These are phyloP conservation scores for Polypedilum pembai DNA, from an alignment of 1,140 invertebrate genomes.

Conservation along the genomic window DNA sequence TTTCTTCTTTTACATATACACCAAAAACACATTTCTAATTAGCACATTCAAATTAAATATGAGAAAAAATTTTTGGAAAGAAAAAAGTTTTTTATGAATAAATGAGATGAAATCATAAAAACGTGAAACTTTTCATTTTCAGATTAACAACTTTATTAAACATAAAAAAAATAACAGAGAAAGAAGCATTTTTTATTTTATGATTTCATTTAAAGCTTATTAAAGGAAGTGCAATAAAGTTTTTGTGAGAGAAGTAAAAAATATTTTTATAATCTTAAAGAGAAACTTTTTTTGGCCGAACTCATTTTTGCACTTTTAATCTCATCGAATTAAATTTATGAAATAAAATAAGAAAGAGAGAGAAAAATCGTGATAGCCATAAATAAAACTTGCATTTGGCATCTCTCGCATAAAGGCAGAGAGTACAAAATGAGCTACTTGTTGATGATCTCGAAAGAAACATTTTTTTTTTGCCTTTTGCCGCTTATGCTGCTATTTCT, in stretches of 20 bases:
- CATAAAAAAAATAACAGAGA: background rate
- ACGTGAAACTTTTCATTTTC: background rate
- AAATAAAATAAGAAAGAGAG: background rate
- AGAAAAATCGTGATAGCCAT: background rate
- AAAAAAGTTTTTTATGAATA: background rate
- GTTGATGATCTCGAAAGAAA: conserved; percentile 4
- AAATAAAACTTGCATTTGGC: conserved; percentile 4
- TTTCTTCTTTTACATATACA: too few species aligned
- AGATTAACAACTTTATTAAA: background rate
- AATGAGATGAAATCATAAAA: conserved; percentile 5
- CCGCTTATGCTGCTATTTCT: conserved; percentile 1
- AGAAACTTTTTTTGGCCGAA: conserved; percentile 2
- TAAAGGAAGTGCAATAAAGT: conserved; percentile 12
- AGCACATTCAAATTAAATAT: background rate
- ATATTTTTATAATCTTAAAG: background rate
- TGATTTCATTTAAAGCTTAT: conserved; percentile 6
- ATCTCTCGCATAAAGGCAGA: background rate
- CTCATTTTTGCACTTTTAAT: background rate
- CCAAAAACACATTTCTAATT: background rate
- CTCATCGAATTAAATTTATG: background rate
- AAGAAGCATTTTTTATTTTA: conserved; percentile 4
- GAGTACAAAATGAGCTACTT: conserved; percentile 3
- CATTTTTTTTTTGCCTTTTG: background rate
- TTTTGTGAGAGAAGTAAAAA: background rate
- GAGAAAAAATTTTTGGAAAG: too few species aligned